phyloP scores from a whole-genome alignment of 23 tunicate genomes.

The Ciona savignyi region DNA sequence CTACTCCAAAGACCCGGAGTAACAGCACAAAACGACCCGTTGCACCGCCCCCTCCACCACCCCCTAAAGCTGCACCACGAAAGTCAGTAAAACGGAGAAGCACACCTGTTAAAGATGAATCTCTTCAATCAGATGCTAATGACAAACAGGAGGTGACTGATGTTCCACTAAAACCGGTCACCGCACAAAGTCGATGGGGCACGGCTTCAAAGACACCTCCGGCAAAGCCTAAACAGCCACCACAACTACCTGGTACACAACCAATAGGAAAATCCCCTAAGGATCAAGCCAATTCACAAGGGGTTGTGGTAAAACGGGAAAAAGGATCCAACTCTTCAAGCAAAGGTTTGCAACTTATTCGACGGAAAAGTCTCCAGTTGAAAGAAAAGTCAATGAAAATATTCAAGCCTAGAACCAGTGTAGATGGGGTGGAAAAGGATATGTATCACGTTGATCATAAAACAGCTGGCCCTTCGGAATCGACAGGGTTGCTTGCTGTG shows the following conservation, averaged over 20 bases:
- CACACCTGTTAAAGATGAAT: background rate
- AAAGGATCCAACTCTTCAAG: background rate
- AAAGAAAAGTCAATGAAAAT: constrained; percentile 25
- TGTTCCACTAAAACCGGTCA: background rate
- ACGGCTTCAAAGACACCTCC: constrained; percentile 1
- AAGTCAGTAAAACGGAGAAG: background rate
- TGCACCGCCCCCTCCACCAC: constrained; percentile 3
- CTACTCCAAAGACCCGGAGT: background rate
- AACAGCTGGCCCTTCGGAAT: background rate
- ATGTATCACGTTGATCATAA: background rate
- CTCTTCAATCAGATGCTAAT: background rate
- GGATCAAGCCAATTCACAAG: background rate
- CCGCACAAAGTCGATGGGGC: background rate
- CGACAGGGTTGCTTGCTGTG: background rate
- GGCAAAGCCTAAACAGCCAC: background rate
- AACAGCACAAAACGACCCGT: background rate
- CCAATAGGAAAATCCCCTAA: constrained; percentile 4
- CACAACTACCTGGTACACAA: constrained; percentile 1
- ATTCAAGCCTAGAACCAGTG: constrained; percentile 7
- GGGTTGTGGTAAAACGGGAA: constrained; percentile 8
- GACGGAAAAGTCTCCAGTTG: constrained; percentile 30
- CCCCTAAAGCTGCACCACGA: background rate
- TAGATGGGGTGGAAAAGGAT: constrained; percentile 6
- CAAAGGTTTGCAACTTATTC: constrained; percentile 14
- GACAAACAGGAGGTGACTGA: background rate